phyloP scores from a whole-genome alignment of 2,113 vertebrate genomes.

The Bos taurus region ARS-UCD2.0 NC_037355.1:44994501-44995000 shows the following conservation, averaged over 20 bases:
- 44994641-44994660: accelerated
- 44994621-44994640: neutral
- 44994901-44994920: neutral
- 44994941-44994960: accelerated
- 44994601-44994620: neutral
- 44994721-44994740: neutral
- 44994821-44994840: neutral
- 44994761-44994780: accelerated
- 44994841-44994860: neutral
- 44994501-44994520: neutral
- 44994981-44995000: accelerated
- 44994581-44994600: neutral
- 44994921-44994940: neutral
- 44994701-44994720: accelerated
- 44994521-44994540: neutral
- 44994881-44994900: neutral
- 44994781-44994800: accelerated
- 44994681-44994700: accelerated
- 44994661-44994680: neutral
- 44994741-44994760: neutral
- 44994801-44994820: neutral
- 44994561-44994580: neutral
- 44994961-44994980: neutral
- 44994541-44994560: neutral
- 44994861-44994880: neutral